phyloP scores from a whole-genome alignment of 2,888 invertebrate species.

The Brachyptera putata region DNA sequence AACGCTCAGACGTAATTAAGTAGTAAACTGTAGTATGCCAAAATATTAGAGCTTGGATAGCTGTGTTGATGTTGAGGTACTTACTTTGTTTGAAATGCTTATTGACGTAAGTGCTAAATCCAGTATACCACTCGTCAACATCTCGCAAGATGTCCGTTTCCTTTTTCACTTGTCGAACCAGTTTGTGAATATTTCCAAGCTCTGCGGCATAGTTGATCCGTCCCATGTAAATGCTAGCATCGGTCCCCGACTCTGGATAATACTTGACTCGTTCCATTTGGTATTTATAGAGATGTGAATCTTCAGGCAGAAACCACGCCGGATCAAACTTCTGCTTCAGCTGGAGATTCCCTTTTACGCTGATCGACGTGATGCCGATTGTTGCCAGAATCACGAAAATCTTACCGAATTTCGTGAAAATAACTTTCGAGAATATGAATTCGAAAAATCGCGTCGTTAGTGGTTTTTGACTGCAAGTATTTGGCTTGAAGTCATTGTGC shows the following conservation, averaged over 20 bases:
- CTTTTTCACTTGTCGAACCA: conserved; percentile 52
- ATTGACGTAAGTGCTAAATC: conserved; percentile 59
- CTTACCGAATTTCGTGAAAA: conserved; percentile 65
- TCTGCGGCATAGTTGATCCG: conserved; percentile 60
- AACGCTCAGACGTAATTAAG: too few species aligned
- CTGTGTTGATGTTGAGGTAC: too few species aligned
- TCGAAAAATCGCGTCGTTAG: conserved; percentile 56
- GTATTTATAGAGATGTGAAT: conserved; percentile 62
- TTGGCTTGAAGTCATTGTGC: conserved; percentile 53
- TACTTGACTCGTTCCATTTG: conserved; percentile 52
- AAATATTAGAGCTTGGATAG: too few species aligned
- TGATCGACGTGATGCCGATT: conserved; percentile 55
- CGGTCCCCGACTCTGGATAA: conserved; percentile 62
- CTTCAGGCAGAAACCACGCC: conserved; percentile 71
- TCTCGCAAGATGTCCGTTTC: conserved; percentile 52
- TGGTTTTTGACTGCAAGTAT: conserved; percentile 52
- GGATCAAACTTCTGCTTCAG: conserved; percentile 76
- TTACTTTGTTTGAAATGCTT: conserved; percentile 55
- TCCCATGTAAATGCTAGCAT: conserved; percentile 63
- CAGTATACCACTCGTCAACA: conserved; percentile 60
- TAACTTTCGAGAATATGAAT: conserved; percentile 57
- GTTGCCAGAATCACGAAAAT: conserved; percentile 57
- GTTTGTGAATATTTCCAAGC: conserved; percentile 53
- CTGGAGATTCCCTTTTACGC: conserved; percentile 57
- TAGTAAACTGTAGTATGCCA: too few species aligned